Percentiles rank a stretch among this genome's conserved stretches.
Conservation (phyloP, 2,888 invertebrate genomes). For the Sisyra terminalis region DNA sequence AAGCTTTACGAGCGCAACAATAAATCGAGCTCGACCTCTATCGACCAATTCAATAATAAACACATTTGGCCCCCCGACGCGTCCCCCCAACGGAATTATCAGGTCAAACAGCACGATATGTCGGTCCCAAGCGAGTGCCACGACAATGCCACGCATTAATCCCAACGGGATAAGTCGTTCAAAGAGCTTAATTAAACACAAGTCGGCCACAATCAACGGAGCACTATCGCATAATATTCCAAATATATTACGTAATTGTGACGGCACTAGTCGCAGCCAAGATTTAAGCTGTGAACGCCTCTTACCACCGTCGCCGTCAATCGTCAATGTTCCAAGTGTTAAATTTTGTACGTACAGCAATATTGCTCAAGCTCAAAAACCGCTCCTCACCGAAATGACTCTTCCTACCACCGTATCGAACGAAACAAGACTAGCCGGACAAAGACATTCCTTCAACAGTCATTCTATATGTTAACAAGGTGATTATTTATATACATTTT, state of each 20-base stretch:
- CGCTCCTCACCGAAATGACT: neutral
- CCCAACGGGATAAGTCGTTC: neutral
- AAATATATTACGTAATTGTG: neutral
- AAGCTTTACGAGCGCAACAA: slow-evolving; percentile 3
- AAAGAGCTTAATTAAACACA: neutral
- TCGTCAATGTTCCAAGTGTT: neutral
- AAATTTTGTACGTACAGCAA: slow-evolving; percentile 7
- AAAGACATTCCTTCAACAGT: slow-evolving; percentile 3
- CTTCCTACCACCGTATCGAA: neutral
- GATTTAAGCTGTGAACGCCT: neutral
- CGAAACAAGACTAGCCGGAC: neutral
- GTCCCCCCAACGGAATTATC: neutral
- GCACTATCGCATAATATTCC: neutral
- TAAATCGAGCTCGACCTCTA: neutral
- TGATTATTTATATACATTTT: neutral
- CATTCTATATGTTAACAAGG: slow-evolving; percentile 4
- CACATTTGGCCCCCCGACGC: neutral
- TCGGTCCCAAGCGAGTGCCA: neutral
- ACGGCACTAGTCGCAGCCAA: neutral
- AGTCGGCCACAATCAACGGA: neutral
- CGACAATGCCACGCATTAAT: neutral
- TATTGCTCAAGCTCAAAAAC: slow-evolving; percentile 5
- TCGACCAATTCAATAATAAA: slow-evolving; percentile 1
- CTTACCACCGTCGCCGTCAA: neutral
- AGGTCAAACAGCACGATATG: slow-evolving; percentile 3